Conservation (phyloP, 2,113 vertebrate genomes). For the Pteruthius melanotis region DNA sequence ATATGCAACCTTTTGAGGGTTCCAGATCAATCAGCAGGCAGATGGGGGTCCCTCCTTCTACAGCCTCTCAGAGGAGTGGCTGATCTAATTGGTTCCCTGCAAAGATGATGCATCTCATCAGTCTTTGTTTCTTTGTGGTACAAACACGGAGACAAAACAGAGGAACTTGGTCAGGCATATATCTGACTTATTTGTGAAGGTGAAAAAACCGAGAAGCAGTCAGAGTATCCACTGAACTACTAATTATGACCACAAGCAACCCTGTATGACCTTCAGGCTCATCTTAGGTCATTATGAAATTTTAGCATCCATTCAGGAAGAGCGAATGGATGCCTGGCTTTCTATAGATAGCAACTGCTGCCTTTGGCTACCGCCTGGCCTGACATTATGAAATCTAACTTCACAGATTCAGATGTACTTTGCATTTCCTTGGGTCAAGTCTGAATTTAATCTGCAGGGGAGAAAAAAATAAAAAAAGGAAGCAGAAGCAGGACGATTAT, state of each 20-base stretch:
- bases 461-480: too few species aligned
- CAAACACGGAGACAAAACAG: not conserved
- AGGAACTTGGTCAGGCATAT: not conserved
- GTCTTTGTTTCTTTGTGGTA: not conserved
- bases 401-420: not conserved
- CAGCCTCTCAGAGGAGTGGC: not conserved
- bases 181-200: not conserved
- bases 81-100: not conserved
- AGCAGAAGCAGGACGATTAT: not conserved
- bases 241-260: not conserved
- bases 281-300: not conserved
- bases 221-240: not conserved
- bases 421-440: not conserved
- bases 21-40: not conserved
- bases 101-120: not conserved
- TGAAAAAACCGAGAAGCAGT: not conserved
- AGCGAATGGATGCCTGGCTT: not conserved
- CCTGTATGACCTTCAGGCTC: not conserved
- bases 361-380: not conserved
- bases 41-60: not conserved
- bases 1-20: not conserved
- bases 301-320: not conserved
- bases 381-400: not conserved
- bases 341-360: not conserved
- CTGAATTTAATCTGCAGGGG: not conserved